phyloP scores from a whole-genome alignment of 2,113 vertebrate species.

The Nerophis lumbriciformis region DNA sequence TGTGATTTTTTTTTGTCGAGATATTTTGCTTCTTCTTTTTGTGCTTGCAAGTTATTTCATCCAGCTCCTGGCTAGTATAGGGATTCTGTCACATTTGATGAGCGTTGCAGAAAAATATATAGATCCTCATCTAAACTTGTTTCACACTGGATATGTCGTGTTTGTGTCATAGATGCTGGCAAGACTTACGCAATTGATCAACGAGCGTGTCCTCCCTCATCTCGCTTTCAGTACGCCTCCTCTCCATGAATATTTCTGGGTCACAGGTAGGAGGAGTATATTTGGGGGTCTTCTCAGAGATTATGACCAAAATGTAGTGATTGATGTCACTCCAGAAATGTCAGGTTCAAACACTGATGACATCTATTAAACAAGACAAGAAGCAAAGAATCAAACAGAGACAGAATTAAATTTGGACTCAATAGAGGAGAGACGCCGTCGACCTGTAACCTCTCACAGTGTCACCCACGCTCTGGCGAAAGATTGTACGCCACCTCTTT shows the following conservation, averaged over 20 bases:
- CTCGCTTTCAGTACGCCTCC: neutral
- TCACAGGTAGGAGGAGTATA: slow-evolving; percentile 1
- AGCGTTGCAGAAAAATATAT: neutral
- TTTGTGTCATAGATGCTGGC: neutral
- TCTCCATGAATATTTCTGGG: neutral
- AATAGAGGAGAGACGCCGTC: too few species aligned
- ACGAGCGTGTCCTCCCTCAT: neutral
- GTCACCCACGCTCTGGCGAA: too few species aligned
- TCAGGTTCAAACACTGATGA: too few species aligned
- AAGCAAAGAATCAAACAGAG: too few species aligned
- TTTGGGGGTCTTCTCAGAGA: neutral
- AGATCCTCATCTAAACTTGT: neutral
- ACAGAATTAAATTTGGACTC: too few species aligned
- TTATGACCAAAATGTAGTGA: neutral
- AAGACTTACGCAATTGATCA: neutral
- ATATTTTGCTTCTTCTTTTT: neutral
- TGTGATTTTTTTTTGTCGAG: neutral
- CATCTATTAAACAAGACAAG: too few species aligned
- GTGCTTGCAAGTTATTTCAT: neutral
- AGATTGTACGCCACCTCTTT: too few species aligned
- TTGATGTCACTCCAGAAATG: neutral
- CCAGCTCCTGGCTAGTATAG: neutral
- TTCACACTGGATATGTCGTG: neutral
- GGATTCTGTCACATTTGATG: neutral
- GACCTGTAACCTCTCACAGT: too few species aligned